These are phyloP conservation scores for Lepetodrilus schrolli DNA, from an alignment of 2,888 invertebrate genomes.

Conservation along the genomic window DNA sequence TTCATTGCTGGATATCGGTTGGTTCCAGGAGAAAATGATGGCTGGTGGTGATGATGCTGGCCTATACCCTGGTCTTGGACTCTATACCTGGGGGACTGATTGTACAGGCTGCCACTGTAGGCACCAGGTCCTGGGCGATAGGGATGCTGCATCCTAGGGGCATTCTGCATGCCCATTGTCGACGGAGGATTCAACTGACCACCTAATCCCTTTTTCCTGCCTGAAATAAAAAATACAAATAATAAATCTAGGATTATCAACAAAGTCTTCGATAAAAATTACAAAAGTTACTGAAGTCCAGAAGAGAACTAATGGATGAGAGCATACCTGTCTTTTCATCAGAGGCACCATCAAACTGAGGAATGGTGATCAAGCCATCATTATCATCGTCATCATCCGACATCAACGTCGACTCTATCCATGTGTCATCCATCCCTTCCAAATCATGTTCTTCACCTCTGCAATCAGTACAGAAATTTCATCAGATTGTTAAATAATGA, in stretches of 20 bases:
- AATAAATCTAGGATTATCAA: no score
- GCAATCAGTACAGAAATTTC: neutral
- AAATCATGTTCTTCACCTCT: slow-evolving; percentile 43
- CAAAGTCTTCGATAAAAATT: no score
- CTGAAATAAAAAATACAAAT: no score
- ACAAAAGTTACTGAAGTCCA: no score
- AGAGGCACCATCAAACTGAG: slow-evolving; percentile 70
- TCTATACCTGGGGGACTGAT: neutral
- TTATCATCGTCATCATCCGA: slow-evolving; percentile 40
- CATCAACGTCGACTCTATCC: slow-evolving; percentile 58
- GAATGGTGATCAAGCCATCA: slow-evolving; percentile 53
- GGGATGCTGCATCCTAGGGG: neutral
- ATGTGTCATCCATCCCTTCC: slow-evolving; percentile 61
- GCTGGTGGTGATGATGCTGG: slow-evolving; percentile 31
- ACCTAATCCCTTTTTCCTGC: no score
- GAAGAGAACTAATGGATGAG: no score
- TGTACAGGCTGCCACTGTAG: neutral
- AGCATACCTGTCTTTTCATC: slow-evolving; percentile 63
- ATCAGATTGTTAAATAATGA: neutral
- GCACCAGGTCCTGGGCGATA: neutral
- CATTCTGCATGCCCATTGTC: slow-evolving; percentile 14
- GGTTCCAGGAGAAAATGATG: slow-evolving; percentile 4
- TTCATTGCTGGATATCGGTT: neutral
- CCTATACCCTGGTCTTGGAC: no score
- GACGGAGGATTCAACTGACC: slow-evolving; percentile 39